Evolutionary conservation across 2,888 invertebrate genomes (phyloP).

Genomic region (Timema cristinae): DNA sequence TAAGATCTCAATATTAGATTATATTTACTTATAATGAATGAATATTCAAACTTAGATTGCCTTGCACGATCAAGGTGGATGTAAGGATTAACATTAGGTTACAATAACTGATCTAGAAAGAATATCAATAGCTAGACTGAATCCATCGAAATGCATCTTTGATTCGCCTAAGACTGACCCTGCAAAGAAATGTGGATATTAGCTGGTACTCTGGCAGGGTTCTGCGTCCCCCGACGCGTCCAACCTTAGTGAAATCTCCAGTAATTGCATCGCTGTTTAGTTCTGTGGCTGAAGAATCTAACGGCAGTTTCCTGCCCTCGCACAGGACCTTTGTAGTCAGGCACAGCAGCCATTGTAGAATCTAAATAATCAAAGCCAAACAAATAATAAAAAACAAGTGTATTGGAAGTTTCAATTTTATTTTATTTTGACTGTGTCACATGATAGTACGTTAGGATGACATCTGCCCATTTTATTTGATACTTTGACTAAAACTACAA

Average conservation of each 20-base stretch:
- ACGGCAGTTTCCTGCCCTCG: conserved; percentile 47
- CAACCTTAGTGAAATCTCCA: background rate
- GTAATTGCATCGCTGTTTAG: background rate
- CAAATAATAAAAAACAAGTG: too few relatives aligned
- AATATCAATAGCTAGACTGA: conserved; percentile 39
- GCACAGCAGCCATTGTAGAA: conserved; percentile 69
- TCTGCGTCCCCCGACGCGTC: conserved; percentile 47
- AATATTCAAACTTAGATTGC: too few relatives aligned
- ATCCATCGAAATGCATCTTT: conserved; percentile 63
- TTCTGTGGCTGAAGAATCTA: background rate
- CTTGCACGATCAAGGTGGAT: too few relatives aligned
- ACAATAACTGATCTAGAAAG: too few relatives aligned
- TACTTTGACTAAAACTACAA: too few relatives aligned
- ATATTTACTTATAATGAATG: too few relatives aligned
- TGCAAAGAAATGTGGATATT: conserved; percentile 63
- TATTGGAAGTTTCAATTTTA: too few relatives aligned
- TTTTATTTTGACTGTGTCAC: too few relatives aligned
- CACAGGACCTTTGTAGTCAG: conserved; percentile 71
- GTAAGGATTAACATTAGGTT: too few relatives aligned
- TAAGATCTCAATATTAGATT: too few relatives aligned
- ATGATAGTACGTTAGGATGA: too few relatives aligned
- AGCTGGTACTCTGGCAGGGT: conserved; percentile 68
- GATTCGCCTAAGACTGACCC: conserved; percentile 58
- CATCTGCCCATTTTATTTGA: too few relatives aligned
- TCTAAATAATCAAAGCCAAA: conserved; percentile 44